Percentiles rank a stretch among this genome's conserved stretches.
phyloP scores from a whole-genome alignment of 2,797 vertebrate genomes.

The Buphagus erythrorhynchus region DNA sequence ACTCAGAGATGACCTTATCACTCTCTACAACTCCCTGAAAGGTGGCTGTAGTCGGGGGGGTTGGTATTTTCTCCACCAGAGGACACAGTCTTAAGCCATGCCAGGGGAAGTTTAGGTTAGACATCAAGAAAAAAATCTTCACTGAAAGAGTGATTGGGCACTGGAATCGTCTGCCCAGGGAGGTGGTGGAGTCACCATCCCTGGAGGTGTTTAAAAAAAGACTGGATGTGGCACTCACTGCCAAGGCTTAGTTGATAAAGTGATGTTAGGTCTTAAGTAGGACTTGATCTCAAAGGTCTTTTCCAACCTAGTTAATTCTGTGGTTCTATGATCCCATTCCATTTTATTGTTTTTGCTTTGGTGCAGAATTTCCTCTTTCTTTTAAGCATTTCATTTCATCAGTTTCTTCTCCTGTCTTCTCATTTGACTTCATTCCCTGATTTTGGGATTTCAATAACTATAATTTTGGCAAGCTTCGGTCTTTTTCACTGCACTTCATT shows the following conservation, averaged over 20 bases:
- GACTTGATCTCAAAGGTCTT: background rate
- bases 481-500: background rate
- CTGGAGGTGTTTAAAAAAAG: background rate
- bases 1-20: too few species aligned
- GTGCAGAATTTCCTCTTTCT: background rate
- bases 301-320: background rate
- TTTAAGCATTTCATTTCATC: background rate
- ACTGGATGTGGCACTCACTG: background rate
- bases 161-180: background rate
- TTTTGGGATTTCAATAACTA: background rate
- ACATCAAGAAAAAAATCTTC: background rate
- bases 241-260: background rate
- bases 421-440: background rate
- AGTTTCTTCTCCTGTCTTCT: background rate
- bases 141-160: background rate
- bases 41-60: too few species aligned
- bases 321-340: background rate
- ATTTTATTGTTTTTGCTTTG: background rate
- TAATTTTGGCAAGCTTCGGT: background rate
- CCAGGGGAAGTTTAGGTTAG: background rate
- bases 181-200: background rate
- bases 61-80: background rate
- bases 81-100: background rate
- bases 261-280: background rate
- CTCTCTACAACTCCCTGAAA: background rate